These are phyloP conservation scores for Adineta ricciae DNA, from an alignment of 2,888 invertebrate genomes.

Conservation along the genomic window DNA sequence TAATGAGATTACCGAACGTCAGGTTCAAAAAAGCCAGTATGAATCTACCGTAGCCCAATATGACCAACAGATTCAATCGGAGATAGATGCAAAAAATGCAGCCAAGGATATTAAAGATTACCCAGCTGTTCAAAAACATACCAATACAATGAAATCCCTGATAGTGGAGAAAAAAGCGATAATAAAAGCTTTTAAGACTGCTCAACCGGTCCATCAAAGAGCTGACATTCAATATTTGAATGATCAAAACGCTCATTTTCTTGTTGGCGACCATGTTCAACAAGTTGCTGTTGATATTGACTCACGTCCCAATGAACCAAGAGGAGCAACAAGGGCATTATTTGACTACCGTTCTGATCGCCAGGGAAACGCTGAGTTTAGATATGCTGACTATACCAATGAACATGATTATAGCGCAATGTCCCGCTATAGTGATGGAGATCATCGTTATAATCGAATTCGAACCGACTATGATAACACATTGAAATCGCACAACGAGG, in stretches of 20 bases:
- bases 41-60: not conserved
- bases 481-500: too few species aligned
- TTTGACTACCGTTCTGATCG: not conserved
- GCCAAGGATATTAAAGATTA: not conserved
- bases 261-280: not conserved
- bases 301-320: not conserved
- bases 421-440: not conserved
- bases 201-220: not conserved
- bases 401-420: not conserved
- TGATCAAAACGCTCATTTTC: not conserved
- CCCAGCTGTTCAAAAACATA: not conserved
- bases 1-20: not conserved
- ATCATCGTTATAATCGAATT: not conserved
- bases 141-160: not conserved
- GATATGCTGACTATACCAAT: not conserved
- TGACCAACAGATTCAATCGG: not conserved
- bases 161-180: not conserved
- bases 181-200: not conserved
- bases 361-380: not conserved
- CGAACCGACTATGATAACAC: too few species aligned
- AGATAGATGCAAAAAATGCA: not conserved
- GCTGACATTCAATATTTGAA: not conserved
- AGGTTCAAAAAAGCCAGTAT: not conserved
- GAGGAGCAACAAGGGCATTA: not conserved
- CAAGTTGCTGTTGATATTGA: not conserved